These are phyloP conservation scores for Cristatella mucedo DNA, from an alignment of 2,888 invertebrate genomes.

Conservation along the genomic window DNA sequence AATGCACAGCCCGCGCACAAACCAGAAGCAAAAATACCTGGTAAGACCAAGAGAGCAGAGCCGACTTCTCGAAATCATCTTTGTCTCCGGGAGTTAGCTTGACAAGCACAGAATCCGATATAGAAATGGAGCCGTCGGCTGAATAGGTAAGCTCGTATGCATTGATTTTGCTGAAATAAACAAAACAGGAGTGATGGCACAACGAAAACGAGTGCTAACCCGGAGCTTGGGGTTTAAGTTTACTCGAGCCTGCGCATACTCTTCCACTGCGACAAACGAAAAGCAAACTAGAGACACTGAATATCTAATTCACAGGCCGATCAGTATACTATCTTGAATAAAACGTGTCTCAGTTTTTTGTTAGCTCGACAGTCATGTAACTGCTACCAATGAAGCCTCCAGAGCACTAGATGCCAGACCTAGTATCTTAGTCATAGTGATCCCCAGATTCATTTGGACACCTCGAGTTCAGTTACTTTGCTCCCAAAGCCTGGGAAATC, in stretches of 20 bases:
- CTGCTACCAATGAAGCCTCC: too few species aligned
- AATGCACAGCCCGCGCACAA: background rate
- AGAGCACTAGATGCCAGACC: too few species aligned
- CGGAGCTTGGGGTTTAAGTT: background rate
- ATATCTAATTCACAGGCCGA: too few species aligned
- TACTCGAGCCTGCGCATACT: background rate
- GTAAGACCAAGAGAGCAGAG: slow-evolving; percentile 84
- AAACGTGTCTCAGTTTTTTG: too few species aligned
- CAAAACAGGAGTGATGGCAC: slow-evolving; percentile 2
- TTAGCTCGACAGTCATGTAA: too few species aligned
- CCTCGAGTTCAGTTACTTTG: too few species aligned
- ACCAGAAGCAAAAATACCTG: slow-evolving; percentile 20
- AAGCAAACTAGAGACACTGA: background rate
- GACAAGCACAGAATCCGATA: slow-evolving; percentile 69
- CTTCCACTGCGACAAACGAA: too few species aligned
- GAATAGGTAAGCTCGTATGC: slow-evolving; percentile 66
- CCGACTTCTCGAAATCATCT: slow-evolving; percentile 61
- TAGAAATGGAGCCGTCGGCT: slow-evolving; percentile 59
- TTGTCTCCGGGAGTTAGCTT: slow-evolving; percentile 66
- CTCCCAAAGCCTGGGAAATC: too few species aligned
- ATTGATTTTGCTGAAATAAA: slow-evolving; percentile 45
- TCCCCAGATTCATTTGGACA: too few species aligned
- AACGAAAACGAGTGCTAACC: background rate
- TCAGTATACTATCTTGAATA: too few species aligned
- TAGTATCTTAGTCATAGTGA: too few species aligned